Evolutionary conservation across 1,140 invertebrate genomes (phyloP).

Genomic region (Zaprionus africanus): DNA sequence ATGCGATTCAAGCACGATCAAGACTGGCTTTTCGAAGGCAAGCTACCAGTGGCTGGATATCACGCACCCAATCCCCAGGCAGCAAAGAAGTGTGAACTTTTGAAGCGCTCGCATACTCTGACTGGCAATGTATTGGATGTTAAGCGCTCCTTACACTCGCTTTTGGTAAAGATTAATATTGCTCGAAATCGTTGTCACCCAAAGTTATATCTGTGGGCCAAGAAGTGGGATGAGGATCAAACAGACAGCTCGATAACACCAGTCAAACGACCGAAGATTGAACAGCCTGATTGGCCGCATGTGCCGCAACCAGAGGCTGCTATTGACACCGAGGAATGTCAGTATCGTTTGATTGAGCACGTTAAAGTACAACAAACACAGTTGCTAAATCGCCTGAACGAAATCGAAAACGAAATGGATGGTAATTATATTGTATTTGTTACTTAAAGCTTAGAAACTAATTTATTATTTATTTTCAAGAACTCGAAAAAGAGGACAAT

Average conservation of each 20-base stretch:
- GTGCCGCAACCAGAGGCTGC: slow-evolving; percentile 91
- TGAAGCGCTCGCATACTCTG: slow-evolving; percentile 90
- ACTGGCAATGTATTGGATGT: slow-evolving; percentile 89
- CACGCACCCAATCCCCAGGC: slow-evolving; percentile 82
- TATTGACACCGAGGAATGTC: slow-evolving; percentile 91
- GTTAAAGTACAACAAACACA: slow-evolving; percentile 90
- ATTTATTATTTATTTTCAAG: slow-evolving; percentile 36
- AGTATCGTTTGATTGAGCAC: slow-evolving; percentile 91
- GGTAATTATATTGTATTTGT: slow-evolving; percentile 84
- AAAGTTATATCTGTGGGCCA: slow-evolving; percentile 93
- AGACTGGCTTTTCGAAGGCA: slow-evolving; percentile 94
- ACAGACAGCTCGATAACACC: slow-evolving; percentile 42
- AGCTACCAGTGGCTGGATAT: slow-evolving; percentile 87
- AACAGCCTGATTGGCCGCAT: slow-evolving; percentile 65
- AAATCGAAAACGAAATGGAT: slow-evolving; percentile 91
- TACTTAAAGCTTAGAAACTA: not conserved
- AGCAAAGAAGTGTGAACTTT: slow-evolving; percentile 83
- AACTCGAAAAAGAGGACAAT: slow-evolving; percentile 70
- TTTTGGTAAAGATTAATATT: slow-evolving; percentile 91
- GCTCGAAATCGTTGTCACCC: slow-evolving; percentile 92
- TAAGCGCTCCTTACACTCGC: slow-evolving; percentile 88
- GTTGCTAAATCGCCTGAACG: slow-evolving; percentile 89
- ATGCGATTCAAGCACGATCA: slow-evolving; percentile 92
- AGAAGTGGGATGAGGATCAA: slow-evolving; percentile 89
- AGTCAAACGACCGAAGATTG: slow-evolving; percentile 64